These are phyloP conservation scores for Trichopoda pennipes DNA, from an alignment of 2,888 invertebrate species.

Conservation along the genomic window DNA sequence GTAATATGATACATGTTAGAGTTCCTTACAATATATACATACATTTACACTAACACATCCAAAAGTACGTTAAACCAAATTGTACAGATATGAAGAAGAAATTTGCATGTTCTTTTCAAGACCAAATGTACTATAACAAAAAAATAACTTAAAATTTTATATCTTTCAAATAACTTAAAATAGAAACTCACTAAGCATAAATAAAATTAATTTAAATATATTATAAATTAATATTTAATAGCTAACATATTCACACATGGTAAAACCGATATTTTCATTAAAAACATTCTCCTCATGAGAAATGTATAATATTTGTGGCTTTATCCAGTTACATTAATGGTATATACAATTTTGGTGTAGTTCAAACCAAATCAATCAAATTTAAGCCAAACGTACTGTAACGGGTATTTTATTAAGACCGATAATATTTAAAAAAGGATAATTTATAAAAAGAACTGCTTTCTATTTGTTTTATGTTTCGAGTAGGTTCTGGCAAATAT, in stretches of 20 bases:
- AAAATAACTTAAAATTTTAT: constrained; percentile 1
- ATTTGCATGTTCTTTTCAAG: background rate
- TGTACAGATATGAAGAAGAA: background rate
- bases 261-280: background rate
- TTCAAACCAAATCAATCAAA: no score
- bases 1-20: constrained; percentile 36
- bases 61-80: background rate
- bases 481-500: no score
- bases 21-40: background rate
- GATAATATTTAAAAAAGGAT: no score
- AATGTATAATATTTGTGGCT: no score
- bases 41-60: background rate
- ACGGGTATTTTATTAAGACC: no score
- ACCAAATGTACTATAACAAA: background rate
- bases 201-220: constrained; percentile 17
- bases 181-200: background rate
- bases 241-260: constrained; percentile 10
- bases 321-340: no score
- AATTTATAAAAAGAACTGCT: no score
- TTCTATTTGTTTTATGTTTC: no score
- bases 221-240: constrained; percentile 36
- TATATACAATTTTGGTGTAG: no score
- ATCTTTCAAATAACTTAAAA: background rate
- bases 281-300: background rate
- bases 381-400: no score